Evolutionary conservation across 1,140 invertebrate species (phyloP).

Genomic region (Lepidostoma basale): DNA sequence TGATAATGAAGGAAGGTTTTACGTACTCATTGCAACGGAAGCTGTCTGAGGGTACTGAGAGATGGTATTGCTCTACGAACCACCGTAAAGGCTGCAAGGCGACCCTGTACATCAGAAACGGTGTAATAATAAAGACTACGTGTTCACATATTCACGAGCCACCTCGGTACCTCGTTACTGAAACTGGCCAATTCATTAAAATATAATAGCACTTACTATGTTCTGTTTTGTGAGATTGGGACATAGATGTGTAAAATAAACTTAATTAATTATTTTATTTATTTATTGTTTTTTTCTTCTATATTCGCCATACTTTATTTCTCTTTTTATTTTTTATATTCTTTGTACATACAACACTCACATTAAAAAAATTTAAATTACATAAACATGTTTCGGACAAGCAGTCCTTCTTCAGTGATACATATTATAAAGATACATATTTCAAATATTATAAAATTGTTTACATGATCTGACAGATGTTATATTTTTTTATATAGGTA

Average conservation of each 20-base stretch:
- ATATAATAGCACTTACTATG: not conserved
- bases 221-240: too few species aligned
- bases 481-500: too few species aligned
- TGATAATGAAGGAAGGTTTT: not conserved
- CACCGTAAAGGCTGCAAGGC: not conserved
- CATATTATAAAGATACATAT: too few species aligned
- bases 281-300: too few species aligned
- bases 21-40: not conserved
- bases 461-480: too few species aligned
- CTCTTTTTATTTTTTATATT: not conserved
- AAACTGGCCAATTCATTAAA: not conserved
- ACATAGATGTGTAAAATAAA: too few species aligned
- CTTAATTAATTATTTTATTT: not conserved
- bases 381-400: too few species aligned
- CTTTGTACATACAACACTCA: not conserved
- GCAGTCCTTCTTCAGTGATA: too few species aligned
- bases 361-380: too few species aligned
- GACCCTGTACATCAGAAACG: not conserved
- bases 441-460: too few species aligned
- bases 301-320: not conserved
- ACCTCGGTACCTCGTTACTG: not conserved
- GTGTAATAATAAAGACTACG: not conserved
- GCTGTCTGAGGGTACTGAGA: not conserved
- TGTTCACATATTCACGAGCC: not conserved
- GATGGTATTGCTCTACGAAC: slow-evolving; percentile 21